phyloP scores from a whole-genome alignment of 2,797 vertebrate species.

The Brachyrhaphis roseni region DNA sequence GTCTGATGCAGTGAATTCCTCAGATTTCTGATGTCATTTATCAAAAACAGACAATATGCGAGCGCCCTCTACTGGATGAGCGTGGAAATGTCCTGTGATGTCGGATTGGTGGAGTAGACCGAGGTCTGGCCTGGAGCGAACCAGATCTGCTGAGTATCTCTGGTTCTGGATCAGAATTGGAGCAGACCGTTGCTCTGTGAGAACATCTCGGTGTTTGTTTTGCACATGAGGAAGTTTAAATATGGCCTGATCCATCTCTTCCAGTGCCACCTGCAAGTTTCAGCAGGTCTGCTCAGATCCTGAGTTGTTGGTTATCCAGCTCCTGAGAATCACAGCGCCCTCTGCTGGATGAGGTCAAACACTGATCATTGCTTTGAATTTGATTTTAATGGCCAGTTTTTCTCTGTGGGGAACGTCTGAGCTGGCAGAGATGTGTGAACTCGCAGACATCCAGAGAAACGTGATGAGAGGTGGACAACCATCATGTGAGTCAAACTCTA shows the following conservation, averaged over 20 bases:
- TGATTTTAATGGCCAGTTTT: not conserved
- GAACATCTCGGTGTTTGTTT: not conserved
- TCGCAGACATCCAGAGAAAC: slow-evolving; percentile 44
- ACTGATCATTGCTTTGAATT: not conserved
- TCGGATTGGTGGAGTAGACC: not conserved
- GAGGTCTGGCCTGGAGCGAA: not conserved
- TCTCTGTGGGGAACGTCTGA: not conserved
- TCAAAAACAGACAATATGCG: not conserved
- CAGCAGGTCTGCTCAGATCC: not conserved
- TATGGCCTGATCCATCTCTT: not conserved
- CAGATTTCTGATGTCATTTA: not conserved
- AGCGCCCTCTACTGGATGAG: not conserved
- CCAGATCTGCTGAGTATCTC: not conserved
- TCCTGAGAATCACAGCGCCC: not conserved
- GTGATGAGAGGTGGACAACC: slow-evolving; percentile 42
- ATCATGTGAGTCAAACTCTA: slow-evolving; percentile 53
- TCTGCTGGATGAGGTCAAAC: not conserved
- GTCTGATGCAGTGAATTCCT: not conserved
- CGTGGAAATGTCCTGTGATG: not conserved
- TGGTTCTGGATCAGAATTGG: not conserved
- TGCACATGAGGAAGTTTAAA: not conserved
- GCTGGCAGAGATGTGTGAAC: slow-evolving; percentile 16
- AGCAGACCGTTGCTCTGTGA: not conserved
- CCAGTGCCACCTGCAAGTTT: not conserved
- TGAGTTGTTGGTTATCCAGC: not conserved